A percentile compares a stretch with the other conserved stretches of the same genome.
These are phyloP conservation scores for Trichonephila inaurata DNA, from an alignment of 1,140 invertebrate species.

Conservation along the genomic window DNA sequence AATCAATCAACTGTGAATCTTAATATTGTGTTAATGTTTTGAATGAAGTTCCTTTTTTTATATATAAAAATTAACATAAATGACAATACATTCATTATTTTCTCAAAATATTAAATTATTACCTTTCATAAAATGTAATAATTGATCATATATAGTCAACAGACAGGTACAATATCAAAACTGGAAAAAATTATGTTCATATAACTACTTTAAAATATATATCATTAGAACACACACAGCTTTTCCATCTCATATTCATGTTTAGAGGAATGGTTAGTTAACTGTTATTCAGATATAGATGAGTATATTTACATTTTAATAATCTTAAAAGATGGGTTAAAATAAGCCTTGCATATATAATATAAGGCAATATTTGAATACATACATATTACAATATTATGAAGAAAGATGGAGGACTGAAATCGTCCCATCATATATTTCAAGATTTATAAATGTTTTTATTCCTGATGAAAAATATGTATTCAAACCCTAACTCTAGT, in stretches of 20 bases:
- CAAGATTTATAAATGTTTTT: background rate
- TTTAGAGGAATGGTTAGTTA: background rate
- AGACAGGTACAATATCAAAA: too few species aligned
- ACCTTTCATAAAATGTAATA: too few species aligned
- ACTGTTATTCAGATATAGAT: background rate
- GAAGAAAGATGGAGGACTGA: background rate
- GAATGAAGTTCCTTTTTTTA: too few species aligned
- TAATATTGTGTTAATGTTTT: too few species aligned
- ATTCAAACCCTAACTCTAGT: slow-evolving; percentile 33
- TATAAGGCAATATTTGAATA: background rate
- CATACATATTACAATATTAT: background rate
- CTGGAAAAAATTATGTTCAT: too few species aligned
- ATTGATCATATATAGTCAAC: too few species aligned
- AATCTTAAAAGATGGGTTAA: background rate
- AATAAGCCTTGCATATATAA: background rate
- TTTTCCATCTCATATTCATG: background rate
- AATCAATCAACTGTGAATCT: too few species aligned
- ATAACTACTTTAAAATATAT: background rate
- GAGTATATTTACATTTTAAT: background rate
- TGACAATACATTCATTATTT: too few species aligned
- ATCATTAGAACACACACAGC: background rate
- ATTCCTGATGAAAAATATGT: background rate
- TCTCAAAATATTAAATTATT: too few species aligned
- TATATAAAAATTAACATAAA: too few species aligned
- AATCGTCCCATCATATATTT: background rate